Base-by-base conservation (phyloP, 2,113 vertebrate species). In the Nicator chloris region DNA sequence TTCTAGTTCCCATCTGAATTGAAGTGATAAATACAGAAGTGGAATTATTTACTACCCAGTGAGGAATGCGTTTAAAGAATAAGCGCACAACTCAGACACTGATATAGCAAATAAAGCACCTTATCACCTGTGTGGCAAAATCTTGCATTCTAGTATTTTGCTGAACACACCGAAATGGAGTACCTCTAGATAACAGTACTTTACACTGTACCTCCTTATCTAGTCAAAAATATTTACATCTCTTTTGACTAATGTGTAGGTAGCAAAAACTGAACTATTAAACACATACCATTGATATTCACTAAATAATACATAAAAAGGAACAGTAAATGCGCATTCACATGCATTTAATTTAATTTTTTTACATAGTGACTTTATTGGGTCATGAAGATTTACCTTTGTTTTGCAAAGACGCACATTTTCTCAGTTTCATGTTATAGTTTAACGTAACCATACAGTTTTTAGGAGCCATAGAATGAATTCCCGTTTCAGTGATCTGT, bases 201-300 rank as follows among this genome's bases (percentile, higher is more conserved):
- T 98, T 98, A 98, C 95, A 96, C 96, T 97, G 97, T 96, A 97
- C 96, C 96, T 98, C 91, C 96, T 98, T 97, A 97, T 95, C 96
- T 97, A 98, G 98, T 96, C 96, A 98, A 97, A 98, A 98, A 94
- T 98, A 99, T 98, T 97, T 99, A 98, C 98, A 99, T 92, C 97
- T 98, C 97, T 97, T 97, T 97, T 97, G 97, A 96, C 97, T 98
- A 98, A 98, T 88, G 97, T 98, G 97, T 98, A 98, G 97, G 97
- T 98, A 98, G 98, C 97, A 98, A 98, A 98, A 99, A 98, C 96
- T 91, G 96, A 98, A 97, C 97, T 98, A 98, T 98, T 96, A 97
- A 98, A 97, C 98, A 99, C 98, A 98, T 98, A 98, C 98, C 97
- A 98, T 97, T 98, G 96, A 97, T 98, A 98, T 96, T 98, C 98